Evolutionary conservation across 2,888 invertebrate genomes (phyloP).

Genomic region (Eueremaeus valkanovi): DNA sequence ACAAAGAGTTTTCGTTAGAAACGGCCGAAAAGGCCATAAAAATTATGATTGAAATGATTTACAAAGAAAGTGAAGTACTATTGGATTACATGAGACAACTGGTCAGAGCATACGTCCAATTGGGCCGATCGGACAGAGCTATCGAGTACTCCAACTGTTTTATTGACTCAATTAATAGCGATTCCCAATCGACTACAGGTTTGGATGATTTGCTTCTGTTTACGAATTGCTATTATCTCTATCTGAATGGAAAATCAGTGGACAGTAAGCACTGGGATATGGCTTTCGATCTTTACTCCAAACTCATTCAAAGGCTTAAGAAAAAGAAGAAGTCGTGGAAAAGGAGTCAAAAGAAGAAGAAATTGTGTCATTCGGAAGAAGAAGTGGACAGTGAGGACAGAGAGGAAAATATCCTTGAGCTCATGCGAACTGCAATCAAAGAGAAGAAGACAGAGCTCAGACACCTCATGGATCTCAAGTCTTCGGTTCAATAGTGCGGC

Average conservation of each 20-base stretch:
- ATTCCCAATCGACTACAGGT: background rate
- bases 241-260: background rate
- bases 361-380: no score
- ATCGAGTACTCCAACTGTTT: background rate
- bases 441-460: background rate
- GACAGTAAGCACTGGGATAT: background rate
- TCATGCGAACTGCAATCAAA: background rate
- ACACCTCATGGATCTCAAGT: no score
- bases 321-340: background rate
- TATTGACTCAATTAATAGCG: background rate
- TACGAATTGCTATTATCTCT: background rate
- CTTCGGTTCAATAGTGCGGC: no score
- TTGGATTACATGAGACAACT: background rate
- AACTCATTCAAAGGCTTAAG: background rate
- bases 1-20: background rate
- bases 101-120: background rate
- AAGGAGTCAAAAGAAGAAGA: background rate
- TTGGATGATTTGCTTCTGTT: constrained; percentile 1
- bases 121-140: background rate
- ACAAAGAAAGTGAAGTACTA: background rate
- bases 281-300: background rate
- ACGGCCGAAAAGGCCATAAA: background rate
- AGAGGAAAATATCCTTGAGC: background rate
- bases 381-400: background rate
- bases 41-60: background rate